Conservation (phyloP, 2,113 vertebrate genomes). For the Taurulus bubalis region DNA sequence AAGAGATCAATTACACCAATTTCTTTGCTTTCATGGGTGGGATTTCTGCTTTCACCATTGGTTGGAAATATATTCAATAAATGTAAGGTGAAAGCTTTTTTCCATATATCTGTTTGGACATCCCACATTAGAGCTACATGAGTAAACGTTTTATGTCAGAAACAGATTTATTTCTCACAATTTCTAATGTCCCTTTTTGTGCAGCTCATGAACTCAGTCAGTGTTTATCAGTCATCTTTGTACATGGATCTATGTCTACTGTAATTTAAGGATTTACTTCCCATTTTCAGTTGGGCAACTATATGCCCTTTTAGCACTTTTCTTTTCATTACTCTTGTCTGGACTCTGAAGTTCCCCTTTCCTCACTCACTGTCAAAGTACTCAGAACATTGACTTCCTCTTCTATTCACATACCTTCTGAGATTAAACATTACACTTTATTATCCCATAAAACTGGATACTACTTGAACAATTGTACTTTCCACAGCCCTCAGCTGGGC, state of each 20-base stretch:
- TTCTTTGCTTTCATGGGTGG: not conserved
- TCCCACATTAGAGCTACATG: not conserved
- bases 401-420: not conserved
- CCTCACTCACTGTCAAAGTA: not conserved
- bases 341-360: constrained; percentile 15
- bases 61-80: not conserved
- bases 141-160: not conserved
- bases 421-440: not conserved
- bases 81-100: not conserved
- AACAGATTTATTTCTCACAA: not conserved
- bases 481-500: not conserved
- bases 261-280: not conserved
- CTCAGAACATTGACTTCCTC: not conserved
- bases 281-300: not conserved
- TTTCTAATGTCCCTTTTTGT: not conserved
- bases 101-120: not conserved
- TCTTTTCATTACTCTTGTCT: not conserved
- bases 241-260: not conserved
- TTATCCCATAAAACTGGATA: not conserved
- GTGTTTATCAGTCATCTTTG: not conserved
- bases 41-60: not conserved
- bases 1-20: not conserved
- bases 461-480: not conserved
- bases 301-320: not conserved
- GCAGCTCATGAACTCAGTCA: not conserved